Evolutionary conservation across 2,113 vertebrate genomes (phyloP).

Genomic region (Cyrtonyx montezumae): DNA sequence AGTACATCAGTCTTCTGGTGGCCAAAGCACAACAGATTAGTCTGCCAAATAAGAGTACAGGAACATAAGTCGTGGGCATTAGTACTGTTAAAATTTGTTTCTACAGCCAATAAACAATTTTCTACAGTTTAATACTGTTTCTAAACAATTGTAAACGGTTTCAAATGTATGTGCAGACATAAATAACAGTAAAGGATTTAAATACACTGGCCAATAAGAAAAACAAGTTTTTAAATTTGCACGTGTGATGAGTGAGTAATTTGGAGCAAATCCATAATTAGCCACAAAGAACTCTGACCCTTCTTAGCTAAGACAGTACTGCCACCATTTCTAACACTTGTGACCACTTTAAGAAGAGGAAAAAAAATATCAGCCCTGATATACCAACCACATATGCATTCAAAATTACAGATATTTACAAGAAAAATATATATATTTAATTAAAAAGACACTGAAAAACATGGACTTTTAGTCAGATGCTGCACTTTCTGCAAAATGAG

Average conservation of each 20-base stretch:
- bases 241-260: neutral
- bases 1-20: constrained; percentile 22
- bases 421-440: constrained; percentile 62
- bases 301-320: constrained; percentile 6
- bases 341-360: constrained; percentile 3
- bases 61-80: neutral
- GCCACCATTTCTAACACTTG: constrained; percentile 6
- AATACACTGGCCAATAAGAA: constrained; percentile 33
- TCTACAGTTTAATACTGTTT: constrained; percentile 30
- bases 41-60: neutral
- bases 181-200: constrained; percentile 59
- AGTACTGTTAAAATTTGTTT: neutral
- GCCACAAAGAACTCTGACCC: neutral
- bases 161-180: constrained; percentile 33
- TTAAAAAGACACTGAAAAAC: constrained; percentile 67
- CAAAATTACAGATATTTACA: constrained; percentile 74
- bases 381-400: constrained; percentile 53
- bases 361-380: constrained; percentile 36
- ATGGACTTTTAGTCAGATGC: constrained; percentile 71
- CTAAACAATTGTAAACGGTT: constrained; percentile 24
- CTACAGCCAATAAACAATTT: neutral
- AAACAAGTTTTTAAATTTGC: neutral
- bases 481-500: constrained; percentile 74
- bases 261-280: neutral
- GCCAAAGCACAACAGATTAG: neutral